phyloP scores from a whole-genome alignment of 37 sponge, comb jelly and placozoan species.

The Corticium candelabrum region DNA sequence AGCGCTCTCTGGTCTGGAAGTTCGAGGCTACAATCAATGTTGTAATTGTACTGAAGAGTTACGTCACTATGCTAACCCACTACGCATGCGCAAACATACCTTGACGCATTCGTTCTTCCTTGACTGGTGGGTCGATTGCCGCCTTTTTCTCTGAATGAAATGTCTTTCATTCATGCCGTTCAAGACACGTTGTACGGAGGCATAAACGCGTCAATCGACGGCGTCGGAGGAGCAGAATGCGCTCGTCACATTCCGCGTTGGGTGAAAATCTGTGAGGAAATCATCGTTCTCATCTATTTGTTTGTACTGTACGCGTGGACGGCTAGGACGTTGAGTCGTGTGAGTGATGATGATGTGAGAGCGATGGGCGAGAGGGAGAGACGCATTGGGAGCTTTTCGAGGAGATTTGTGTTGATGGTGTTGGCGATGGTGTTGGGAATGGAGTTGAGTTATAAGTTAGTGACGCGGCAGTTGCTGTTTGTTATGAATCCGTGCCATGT shows the following conservation, averaged over 20 bases:
- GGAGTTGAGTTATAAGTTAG: conserved; percentile 69
- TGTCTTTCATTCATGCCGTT: too few species aligned
- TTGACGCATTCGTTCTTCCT: too few species aligned
- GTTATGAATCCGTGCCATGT: conserved; percentile 85
- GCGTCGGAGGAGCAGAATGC: conserved; percentile 64
- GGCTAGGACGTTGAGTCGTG: background rate
- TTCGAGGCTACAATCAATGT: too few species aligned
- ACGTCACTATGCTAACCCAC: too few species aligned
- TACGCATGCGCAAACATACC: too few species aligned
- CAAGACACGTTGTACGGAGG: background rate
- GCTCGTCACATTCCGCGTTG: conserved; percentile 27
- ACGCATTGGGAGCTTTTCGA: background rate
- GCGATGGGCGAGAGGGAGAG: background rate
- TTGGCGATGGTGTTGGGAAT: conserved; percentile 65
- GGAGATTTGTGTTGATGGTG: conserved; percentile 27
- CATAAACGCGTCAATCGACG: background rate
- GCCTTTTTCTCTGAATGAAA: too few species aligned
- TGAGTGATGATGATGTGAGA: background rate
- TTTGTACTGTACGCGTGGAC: background rate
- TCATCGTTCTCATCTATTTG: background rate
- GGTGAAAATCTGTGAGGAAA: conserved; percentile 50
- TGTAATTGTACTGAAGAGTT: too few species aligned
- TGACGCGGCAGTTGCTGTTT: conserved; percentile 43
- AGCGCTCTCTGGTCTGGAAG: too few species aligned
- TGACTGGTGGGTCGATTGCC: too few species aligned